Evolutionary conservation across 2,797 vertebrate genomes (phyloP).

Genomic region (Lithobates pipiens): DNA sequence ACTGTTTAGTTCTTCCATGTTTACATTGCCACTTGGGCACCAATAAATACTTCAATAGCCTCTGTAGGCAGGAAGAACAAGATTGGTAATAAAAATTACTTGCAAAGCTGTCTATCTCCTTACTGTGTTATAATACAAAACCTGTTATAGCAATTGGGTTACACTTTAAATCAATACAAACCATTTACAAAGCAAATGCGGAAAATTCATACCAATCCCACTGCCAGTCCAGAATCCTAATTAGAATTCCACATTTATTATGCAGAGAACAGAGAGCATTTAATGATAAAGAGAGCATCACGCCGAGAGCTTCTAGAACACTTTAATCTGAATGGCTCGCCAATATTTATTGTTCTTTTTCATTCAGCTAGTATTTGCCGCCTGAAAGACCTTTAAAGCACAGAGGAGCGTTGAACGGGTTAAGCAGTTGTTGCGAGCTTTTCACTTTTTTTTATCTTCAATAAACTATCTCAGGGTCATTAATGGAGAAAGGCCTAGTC

Average conservation of each 20-base stretch:
- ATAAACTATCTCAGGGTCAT: slow-evolving; percentile 49
- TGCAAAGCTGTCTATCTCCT: no score
- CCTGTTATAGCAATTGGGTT: no score
- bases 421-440: slow-evolving; percentile 24
- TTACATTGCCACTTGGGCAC: no score
- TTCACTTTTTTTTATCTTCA: slow-evolving; percentile 35
- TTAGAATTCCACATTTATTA: slow-evolving; percentile 33
- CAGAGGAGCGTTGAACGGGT: slow-evolving; percentile 5
- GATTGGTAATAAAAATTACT: no score
- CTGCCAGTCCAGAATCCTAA: slow-evolving; percentile 16
- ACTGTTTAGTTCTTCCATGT: no score
- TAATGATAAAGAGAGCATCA: slow-evolving; percentile 27
- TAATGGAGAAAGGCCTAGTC: slow-evolving; percentile 34
- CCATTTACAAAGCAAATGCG: background rate
- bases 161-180: background rate
- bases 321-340: slow-evolving; percentile 40
- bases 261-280: slow-evolving; percentile 9
- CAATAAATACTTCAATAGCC: no score
- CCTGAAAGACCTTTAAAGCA: slow-evolving; percentile 38
- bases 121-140: no score
- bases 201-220: slow-evolving; percentile 11
- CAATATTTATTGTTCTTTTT: slow-evolving; percentile 45
- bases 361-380: slow-evolving; percentile 39
- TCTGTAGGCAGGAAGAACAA: no score
- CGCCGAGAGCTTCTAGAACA: slow-evolving; percentile 20